Percentiles rank a stretch among this genome's conserved stretches.
Evolutionary conservation across 2,797 vertebrate genomes (phyloP).

Genomic region (Sebastes matsubarae): DNA sequence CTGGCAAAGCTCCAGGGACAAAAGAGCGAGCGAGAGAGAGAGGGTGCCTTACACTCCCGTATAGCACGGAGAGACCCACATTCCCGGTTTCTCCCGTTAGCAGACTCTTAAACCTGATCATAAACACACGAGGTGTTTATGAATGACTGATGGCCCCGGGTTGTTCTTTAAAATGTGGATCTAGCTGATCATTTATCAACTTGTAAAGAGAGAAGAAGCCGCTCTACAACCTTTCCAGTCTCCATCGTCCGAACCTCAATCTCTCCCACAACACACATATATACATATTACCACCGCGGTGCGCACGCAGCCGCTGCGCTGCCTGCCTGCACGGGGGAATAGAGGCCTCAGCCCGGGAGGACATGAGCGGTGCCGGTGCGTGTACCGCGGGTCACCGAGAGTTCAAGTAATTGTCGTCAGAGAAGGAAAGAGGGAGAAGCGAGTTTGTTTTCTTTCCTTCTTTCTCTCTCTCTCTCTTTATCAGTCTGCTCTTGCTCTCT

Average conservation of each 20-base stretch:
- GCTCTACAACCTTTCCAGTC: background rate
- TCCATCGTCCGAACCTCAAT: background rate
- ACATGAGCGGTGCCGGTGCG: conserved; percentile 86
- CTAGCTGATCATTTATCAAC: conserved; percentile 5
- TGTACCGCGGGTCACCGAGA: conserved; percentile 86
- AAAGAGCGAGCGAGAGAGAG: conserved; percentile 66
- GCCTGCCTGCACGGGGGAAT: background rate
- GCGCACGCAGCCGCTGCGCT: conserved; percentile 3
- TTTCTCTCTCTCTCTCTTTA: too few species aligned
- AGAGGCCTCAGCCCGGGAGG: conserved; percentile 70
- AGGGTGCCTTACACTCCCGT: conserved; percentile 72
- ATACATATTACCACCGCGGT: background rate
- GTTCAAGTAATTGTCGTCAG: conserved; percentile 84
- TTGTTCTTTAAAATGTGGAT: background rate
- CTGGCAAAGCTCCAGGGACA: conserved; percentile 83
- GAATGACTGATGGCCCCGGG: background rate
- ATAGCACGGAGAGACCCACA: conserved; percentile 18
- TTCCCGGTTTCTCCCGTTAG: background rate
- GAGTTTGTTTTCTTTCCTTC: background rate
- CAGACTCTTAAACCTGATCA: background rate
- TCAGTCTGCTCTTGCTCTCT: background rate
- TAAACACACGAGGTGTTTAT: background rate
- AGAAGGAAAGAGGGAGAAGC: background rate
- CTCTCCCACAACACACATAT: background rate
- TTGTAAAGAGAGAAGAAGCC: background rate